Conservation (phyloP, 2,797 vertebrate species). For the Notamacropus eugenii region DNA sequence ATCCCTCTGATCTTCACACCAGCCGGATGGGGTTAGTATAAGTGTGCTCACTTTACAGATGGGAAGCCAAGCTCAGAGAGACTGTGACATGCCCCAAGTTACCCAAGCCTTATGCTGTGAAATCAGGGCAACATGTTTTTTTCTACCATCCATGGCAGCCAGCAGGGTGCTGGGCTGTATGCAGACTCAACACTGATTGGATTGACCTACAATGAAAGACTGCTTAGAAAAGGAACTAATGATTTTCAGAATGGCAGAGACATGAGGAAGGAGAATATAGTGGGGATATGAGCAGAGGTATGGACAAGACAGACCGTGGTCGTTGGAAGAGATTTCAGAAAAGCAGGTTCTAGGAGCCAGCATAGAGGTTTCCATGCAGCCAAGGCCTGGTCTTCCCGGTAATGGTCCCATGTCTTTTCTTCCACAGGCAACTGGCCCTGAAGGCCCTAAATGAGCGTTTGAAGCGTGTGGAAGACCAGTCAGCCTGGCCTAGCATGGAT, state of each 20-base stretch:
- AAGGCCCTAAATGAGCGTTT: conserved; percentile 98
- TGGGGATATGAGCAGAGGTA: background rate
- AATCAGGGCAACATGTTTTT: background rate
- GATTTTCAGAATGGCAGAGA: background rate
- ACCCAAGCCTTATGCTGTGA: rapidly evolving
- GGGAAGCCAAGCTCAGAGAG: background rate
- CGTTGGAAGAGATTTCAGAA: background rate
- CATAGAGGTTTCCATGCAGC: conserved; percentile 37
- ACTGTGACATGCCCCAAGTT: background rate
- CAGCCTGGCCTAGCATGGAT: conserved; percentile 98
- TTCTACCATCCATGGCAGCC: background rate
- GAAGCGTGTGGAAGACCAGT: conserved; percentile 96
- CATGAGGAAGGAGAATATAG: background rate
- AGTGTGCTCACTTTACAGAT: background rate
- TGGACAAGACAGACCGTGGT: background rate
- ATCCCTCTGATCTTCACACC: background rate
- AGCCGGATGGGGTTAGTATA: background rate
- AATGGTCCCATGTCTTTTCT: conserved; percentile 63
- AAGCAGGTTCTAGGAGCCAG: background rate
- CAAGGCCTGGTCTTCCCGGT: background rate
- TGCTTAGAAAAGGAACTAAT: background rate
- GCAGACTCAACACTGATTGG: background rate
- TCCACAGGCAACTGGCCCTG: conserved; percentile 94
- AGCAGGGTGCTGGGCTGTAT: background rate
- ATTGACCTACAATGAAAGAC: background rate